These are phyloP conservation scores for Pandemis cinnamomeana DNA, from an alignment of 2,888 invertebrate genomes.

Conservation along the genomic window DNA sequence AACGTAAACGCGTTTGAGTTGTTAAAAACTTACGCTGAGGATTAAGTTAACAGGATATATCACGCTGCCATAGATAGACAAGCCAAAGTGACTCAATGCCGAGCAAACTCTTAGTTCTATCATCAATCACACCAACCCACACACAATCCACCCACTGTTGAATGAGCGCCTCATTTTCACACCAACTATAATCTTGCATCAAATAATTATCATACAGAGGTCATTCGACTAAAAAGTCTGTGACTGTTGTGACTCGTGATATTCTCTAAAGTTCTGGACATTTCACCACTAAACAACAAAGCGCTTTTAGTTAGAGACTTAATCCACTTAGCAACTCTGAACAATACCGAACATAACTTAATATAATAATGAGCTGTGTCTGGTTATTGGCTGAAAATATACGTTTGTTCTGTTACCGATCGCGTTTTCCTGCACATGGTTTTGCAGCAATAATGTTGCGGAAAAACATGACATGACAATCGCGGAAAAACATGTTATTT, in stretches of 20 bases:
- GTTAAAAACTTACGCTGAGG: too few relatives aligned
- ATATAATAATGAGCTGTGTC: conserved; percentile 70
- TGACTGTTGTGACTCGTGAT: conserved; percentile 3
- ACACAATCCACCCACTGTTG: neutral
- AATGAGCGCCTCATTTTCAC: neutral
- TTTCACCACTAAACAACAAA: conserved; percentile 33
- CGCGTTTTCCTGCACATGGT: neutral
- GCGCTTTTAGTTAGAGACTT: conserved; percentile 53
- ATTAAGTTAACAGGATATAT: neutral
- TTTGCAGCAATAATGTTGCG: neutral
- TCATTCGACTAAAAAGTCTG: conserved; percentile 1
- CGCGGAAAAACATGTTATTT: neutral
- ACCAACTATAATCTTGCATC: neutral
- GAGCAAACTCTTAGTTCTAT: neutral
- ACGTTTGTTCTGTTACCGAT: conserved; percentile 3
- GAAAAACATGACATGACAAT: neutral
- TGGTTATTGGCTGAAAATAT: conserved; percentile 43
- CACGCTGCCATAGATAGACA: neutral
- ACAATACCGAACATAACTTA: conserved; percentile 64
- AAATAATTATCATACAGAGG: neutral
- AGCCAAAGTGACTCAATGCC: neutral
- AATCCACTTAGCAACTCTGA: conserved; percentile 71
- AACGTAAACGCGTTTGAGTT: too few relatives aligned
- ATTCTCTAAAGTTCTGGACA: conserved; percentile 30
- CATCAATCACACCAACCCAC: neutral